Base-by-base conservation (phyloP, 2,113 vertebrate genomes). In the Numida meleagris region DNA sequence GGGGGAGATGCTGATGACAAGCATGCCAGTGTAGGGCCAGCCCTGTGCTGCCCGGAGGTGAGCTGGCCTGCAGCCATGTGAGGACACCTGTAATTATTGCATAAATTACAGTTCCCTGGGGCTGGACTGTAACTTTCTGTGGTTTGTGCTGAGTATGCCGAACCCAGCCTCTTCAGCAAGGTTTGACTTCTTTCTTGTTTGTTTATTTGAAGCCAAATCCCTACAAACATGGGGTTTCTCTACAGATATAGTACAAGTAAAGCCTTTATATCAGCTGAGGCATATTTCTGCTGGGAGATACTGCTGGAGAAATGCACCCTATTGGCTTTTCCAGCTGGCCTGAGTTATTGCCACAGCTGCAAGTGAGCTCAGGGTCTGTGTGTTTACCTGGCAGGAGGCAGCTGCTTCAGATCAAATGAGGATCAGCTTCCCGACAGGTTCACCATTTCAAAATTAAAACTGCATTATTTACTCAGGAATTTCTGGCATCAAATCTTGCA, bases 401-500 rank as follows among this genome's bases (percentile, higher is more conserved):
- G 48, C 59, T 58, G 38, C 71, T 58, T 87, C 46, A 83, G 78
- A 87, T 38, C 42, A 42, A 57, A 31, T 7, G 29, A 82, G 36
- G 43, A 89, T 91, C 48, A 48, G 21, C 34, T 86, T n/a, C 40
- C n/a, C 1, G 3, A 25, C n/a, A 70, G n/a, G 21, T 83, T 86
- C 73, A 33, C 42, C 55, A 42, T 74, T 76, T 89, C 63, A 73
- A 74, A 91, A 80, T 73, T 63, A 93, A 88, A 87, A n/a, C 10
- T 23, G 31, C n/a, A 17, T 79, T 89, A 87, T 85, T 95, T 84
- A 82, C 71, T 91, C 82, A 78, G 58, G 48, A 68, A 82, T 87
- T 92, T 76, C 70, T 93, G 62, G 61, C 73, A 81, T 77, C 46
- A 86, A 84, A 63, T n/a, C 24, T 40, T 5, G 0, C 33, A 34